Evolutionary conservation across 2,797 vertebrate species (phyloP), one percentile per base, ranked within the genome.

Genomic region (Melanotaenia trifasciata): DNA sequence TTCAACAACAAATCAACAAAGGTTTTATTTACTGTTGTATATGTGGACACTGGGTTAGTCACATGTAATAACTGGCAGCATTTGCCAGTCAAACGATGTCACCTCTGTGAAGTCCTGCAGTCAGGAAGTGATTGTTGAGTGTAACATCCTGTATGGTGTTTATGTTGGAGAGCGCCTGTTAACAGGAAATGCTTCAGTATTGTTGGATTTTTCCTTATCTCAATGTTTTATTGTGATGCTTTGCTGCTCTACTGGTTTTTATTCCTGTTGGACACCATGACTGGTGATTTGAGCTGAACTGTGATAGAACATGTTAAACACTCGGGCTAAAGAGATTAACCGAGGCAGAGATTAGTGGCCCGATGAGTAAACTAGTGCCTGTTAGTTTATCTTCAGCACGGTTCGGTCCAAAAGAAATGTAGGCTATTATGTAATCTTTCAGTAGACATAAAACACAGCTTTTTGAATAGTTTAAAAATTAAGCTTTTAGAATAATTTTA

Each of bases 311-410:
- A 20, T 35, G 78, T 80, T 84, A 58, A 66, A 84, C 57, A 51
- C 81, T 57, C 68, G n/a, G 16, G 53, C 76, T 90, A 80, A 87
- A 86, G 72, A 83, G 90, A 90, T 92, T 90, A 90, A 69, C 72
- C 43, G 50, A 75, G 70, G 62, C 67, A 73, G 50, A 86, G 87
- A 89, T 91, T 90, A 92, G 81, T 73, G 74, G 45, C 67, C 57
- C 32, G 64, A 72, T 67, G 67, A 76, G 68, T 72, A 69, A 76
- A 65, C 79, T 64, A 67, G 59, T 66, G 56, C 50, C 51, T 53
- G 76, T 53, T 32, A 26, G 58, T 84, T 85, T 70, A 70, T 85
- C 64, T 82, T 28, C 40, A 20, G 14, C 54, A 56, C 38, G 16
- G 63, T 24, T 53, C 7, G n/a, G 1, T n/a, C 4, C 65, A 66